Base-by-base conservation (phyloP, 2,113 vertebrate genomes). In the Chlamydotis undulata region DNA sequence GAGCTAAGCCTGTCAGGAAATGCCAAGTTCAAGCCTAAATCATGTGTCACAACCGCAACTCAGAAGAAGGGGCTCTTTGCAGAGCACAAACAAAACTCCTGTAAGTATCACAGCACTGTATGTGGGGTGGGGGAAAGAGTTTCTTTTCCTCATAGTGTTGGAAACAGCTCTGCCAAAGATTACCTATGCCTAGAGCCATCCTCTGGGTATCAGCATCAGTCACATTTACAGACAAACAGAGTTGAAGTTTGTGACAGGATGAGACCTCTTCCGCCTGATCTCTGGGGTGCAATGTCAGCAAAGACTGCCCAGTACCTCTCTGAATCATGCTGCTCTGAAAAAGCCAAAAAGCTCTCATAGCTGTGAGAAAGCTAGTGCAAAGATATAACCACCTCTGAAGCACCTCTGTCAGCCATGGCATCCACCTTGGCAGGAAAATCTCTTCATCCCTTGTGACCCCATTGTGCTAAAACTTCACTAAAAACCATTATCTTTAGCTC, bases 31-130 rank as follows among this genome's bases (percentile, higher is more conserved):
- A 71, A 82, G 52, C 28, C 45, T 64, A 60, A 76, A 64, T 19
- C 2, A 0, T 37, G 50, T 45, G 39, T 14, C 35, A 37, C 47
- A 28, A 47, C 22, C 37, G 53, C 31, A 76, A 5, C 31, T 59
- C 19, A 39, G 56, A 75, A 37, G 68, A 26, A 68, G 18, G 5
- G n/a, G 19, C 56, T 89, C n/a, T 70, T 85, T 33, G 37, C 49
- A 69, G 61, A 75, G 43, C 43, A 69, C 43, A 64, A 75, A 33
- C 28, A 23, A 37, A 74, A 28, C 45, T 63, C 55, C 28, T 21
- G 1, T 10, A 31, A n/a, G 43, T 35, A 47, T 29, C 50, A 14
- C 1, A 0, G 52, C 43, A 65, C 24, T 6, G 3, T 7, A n/a
- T 14, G 26, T 0, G 1, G 28, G 84, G 63, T 4, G 4, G 43